Evolutionary conservation across 2,797 vertebrate genomes (phyloP), one percentile per base, ranked within the genome.

Genomic region (Phylloscopus collybita): DNA sequence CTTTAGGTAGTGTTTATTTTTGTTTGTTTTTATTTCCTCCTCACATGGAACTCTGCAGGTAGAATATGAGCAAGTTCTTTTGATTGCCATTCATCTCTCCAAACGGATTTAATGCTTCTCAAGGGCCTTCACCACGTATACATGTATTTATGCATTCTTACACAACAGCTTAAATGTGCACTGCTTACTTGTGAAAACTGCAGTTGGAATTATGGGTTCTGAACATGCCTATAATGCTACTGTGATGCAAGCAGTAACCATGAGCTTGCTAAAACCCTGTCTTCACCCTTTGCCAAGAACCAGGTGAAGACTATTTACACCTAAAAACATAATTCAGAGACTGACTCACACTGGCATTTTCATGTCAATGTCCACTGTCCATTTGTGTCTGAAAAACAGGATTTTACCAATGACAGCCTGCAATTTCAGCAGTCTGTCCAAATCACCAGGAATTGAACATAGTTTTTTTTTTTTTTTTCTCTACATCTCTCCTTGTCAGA

Each of bases 321-420:
- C 42, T 67, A 83, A 75, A 72, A 85, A n/a, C 17, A 13, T 59
- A 44, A 90, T 90, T 93, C 76, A 73, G 76, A 85, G 62, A 6
- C 80, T 40, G 82, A 86, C 6, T 92, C 2, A 64, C 13, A 15
- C 53, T 73, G 69, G 29, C 44, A 92, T 89, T 96, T 95, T 94
- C 79, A 80, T 59, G 80, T 86, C 70, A 81, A 34, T 42, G 53
- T 67, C 65, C 42, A 59, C 34, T 92, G 86, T 76, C 81, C 57
- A 21, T 92, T 93, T 93, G n/a, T 66, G 45, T 80, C 51, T 67
- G 73, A 82, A 57, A 90, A 95, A 34, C 7, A 71, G 54, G 30
- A 30, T 84, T 92, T 92, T 95, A 76, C 75, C 25, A 2, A 62
- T 45, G 80, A 66, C 70, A 84, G 59, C 27, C 65, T 92, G 25